These are phyloP conservation scores for Drosophila imparisetae DNA, from an alignment of 2,888 invertebrate species.

Conservation along the genomic window DNA sequence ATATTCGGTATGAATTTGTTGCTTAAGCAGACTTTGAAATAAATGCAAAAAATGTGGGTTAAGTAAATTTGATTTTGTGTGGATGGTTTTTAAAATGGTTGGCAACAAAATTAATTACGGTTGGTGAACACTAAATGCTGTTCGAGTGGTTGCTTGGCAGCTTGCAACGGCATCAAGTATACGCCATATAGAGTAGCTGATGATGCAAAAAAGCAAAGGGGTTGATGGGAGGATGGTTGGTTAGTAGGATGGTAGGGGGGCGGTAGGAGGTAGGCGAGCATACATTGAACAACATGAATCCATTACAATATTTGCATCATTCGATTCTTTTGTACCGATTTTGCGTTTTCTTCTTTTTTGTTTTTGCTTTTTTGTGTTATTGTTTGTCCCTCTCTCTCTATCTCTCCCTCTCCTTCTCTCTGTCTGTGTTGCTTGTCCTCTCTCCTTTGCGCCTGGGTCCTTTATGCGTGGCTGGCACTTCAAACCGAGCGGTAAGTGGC, in stretches of 20 bases:
- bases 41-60: neutral
- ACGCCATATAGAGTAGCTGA: slow-evolving; percentile 22
- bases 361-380: slow-evolving; percentile 24
- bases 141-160: slow-evolving; percentile 29
- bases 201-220: slow-evolving; percentile 2
- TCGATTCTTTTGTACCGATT: slow-evolving; percentile 59
- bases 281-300: slow-evolving; percentile 55
- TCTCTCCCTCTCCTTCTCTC: slow-evolving; percentile 23
- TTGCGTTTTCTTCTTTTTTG: slow-evolving; percentile 20
- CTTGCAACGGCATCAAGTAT: slow-evolving; percentile 33
- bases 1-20: neutral
- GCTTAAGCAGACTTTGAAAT: neutral
- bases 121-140: slow-evolving; percentile 23
- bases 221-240: neutral
- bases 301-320: slow-evolving; percentile 71
- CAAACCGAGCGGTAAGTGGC: slow-evolving; percentile 64
- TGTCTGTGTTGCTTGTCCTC: neutral
- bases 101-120: slow-evolving; percentile 20
- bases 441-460: slow-evolving; percentile 35
- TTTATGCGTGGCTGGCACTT: slow-evolving; percentile 57
- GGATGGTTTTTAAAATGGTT: neutral
- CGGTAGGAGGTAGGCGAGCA: neutral
- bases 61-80: slow-evolving; percentile 1
- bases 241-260: too few relatives aligned
- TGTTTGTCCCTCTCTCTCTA: slow-evolving; percentile 7